phyloP scores from a whole-genome alignment of 53 echinoderm and acorn worm species.

The Astropecten irregularis region DNA sequence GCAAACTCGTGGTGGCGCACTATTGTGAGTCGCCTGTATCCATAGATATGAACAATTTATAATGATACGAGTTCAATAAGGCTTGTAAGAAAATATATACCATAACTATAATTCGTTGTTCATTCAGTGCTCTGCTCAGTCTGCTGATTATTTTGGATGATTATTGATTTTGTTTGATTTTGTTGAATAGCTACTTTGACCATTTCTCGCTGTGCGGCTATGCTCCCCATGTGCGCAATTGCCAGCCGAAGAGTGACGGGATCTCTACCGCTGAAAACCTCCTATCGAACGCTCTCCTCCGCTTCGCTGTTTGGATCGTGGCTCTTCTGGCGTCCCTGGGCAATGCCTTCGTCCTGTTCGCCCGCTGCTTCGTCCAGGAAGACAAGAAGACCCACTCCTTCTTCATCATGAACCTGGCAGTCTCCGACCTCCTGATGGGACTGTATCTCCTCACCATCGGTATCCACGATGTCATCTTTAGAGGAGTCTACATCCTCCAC shows the following conservation, averaged over 20 bases:
- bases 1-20: too few species aligned
- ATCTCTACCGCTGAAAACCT: slow-evolving; percentile 84
- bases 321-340: slow-evolving; percentile 86
- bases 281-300: slow-evolving; percentile 75
- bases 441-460: slow-evolving; percentile 88
- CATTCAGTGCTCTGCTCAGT: too few species aligned
- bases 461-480: slow-evolving; percentile 84
- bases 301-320: slow-evolving; percentile 90
- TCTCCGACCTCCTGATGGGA: slow-evolving; percentile 96
- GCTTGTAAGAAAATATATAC: too few species aligned
- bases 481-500: slow-evolving; percentile 80
- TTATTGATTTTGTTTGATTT: too few species aligned
- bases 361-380: slow-evolving; percentile 83
- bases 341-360: slow-evolving; percentile 83
- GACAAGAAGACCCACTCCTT: slow-evolving; percentile 94
- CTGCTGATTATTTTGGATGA: too few species aligned
- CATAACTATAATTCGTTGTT: too few species aligned
- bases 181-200: slow-evolving; percentile 95
- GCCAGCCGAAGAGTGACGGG: slow-evolving; percentile 83
- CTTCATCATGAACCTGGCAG: slow-evolving; percentile 96
- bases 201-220: slow-evolving; percentile 94
- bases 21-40: too few species aligned
- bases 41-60: too few species aligned
- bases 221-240: slow-evolving; percentile 86
- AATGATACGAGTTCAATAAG: too few species aligned